Evolutionary conservation across 2,113 vertebrate genomes (phyloP).

Genomic region (Pithys albifrons): DNA sequence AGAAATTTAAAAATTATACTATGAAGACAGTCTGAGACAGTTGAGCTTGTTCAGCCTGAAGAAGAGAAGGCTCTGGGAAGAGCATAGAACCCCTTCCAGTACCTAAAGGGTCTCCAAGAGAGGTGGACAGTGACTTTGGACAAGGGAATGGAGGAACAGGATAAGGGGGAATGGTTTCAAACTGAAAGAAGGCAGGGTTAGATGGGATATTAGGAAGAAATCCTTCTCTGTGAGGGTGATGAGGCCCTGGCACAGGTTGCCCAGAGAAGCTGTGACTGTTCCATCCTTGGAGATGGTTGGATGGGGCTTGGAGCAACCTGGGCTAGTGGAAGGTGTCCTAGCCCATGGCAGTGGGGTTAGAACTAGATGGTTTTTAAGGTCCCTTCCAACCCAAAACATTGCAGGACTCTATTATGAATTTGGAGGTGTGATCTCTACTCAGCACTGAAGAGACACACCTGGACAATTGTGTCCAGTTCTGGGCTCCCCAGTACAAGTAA

Average conservation of each 20-base stretch:
- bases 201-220: not conserved
- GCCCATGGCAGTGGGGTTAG: not conserved
- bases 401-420: not conserved
- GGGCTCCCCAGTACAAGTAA: not conserved
- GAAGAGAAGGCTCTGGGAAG: not conserved
- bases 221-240: not conserved
- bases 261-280: not conserved
- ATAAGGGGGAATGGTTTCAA: not conserved
- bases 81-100: not conserved
- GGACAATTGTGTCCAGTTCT: not conserved
- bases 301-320: not conserved
- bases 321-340: not conserved
- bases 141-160: not conserved
- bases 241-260: rapidly evolving
- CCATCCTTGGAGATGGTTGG: not conserved
- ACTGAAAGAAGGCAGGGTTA: not conserved
- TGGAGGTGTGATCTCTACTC: not conserved
- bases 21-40: not conserved
- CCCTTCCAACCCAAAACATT: not conserved
- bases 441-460: not conserved
- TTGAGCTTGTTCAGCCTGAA: not conserved
- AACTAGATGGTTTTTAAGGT: not conserved
- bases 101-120: not conserved
- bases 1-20: not conserved
- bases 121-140: not conserved